Evolutionary conservation across 2,113 vertebrate species (phyloP).

Genomic region (Semnopithecus entellus): DNA sequence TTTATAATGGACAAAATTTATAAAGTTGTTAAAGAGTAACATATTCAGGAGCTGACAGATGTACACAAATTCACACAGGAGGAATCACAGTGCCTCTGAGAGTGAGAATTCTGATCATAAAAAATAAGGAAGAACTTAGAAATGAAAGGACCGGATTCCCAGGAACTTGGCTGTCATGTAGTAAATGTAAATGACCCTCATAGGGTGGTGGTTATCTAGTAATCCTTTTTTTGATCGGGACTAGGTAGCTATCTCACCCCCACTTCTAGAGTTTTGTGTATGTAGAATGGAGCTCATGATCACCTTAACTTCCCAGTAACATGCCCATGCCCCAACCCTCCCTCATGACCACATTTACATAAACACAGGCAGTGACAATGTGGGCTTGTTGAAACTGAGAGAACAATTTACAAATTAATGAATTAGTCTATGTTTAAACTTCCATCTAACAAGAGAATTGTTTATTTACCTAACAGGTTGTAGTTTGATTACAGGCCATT

Average conservation of each 20-base stretch:
- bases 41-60: slow-evolving; percentile 61
- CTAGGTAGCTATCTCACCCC: not conserved
- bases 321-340: not conserved
- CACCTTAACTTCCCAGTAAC: not conserved
- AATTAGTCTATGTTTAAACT: slow-evolving; percentile 50
- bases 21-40: slow-evolving; percentile 59
- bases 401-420: slow-evolving; percentile 51
- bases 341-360: not conserved
- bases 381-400: not conserved
- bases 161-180: slow-evolving; percentile 3
- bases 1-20: slow-evolving; percentile 28
- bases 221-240: not conserved
- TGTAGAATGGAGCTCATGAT: not conserved
- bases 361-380: not conserved
- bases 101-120: slow-evolving; percentile 62
- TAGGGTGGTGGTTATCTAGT: not conserved
- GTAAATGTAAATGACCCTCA: not conserved
- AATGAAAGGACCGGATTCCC: slow-evolving; percentile 50
- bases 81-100: slow-evolving; percentile 54
- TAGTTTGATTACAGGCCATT: slow-evolving; percentile 46
- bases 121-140: slow-evolving; percentile 69
- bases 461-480: slow-evolving; percentile 60
- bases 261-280: not conserved
- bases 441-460: slow-evolving; percentile 26
- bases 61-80: slow-evolving; percentile 38